phyloP scores from a whole-genome alignment of 2,113 vertebrate species.

The Chunga burmeisteri region DNA sequence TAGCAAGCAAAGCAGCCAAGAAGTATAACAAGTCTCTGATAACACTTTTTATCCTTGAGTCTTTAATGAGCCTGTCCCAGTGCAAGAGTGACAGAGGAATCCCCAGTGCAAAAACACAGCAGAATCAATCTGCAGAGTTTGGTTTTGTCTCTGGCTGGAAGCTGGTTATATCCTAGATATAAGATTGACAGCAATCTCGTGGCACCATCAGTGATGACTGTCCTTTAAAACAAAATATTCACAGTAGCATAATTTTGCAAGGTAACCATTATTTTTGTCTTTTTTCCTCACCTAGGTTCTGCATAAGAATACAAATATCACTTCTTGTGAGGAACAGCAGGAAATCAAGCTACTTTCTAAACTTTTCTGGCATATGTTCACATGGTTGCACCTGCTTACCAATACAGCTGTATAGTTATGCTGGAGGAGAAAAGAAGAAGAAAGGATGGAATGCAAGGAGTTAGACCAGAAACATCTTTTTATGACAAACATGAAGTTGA shows the following conservation, averaged over 20 bases:
- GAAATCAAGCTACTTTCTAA: slow-evolving; percentile 6
- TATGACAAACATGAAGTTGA: background rate
- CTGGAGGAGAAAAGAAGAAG: background rate
- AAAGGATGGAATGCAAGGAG: background rate
- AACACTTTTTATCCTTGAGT: background rate
- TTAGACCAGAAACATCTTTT: background rate
- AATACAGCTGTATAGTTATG: background rate
- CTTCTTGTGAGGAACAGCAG: background rate
- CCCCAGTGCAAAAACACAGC: background rate
- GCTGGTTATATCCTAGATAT: background rate
- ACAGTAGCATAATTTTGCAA: background rate
- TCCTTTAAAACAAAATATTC: background rate
- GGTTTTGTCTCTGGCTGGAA: background rate
- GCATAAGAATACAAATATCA: background rate
- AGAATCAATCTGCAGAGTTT: background rate
- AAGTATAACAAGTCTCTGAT: background rate
- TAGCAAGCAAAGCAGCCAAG: background rate
- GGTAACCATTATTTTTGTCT: background rate
- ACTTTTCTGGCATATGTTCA: background rate
- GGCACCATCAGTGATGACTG: background rate
- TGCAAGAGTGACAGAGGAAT: background rate
- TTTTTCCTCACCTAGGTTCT: background rate
- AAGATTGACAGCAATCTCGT: background rate
- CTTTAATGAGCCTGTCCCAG: background rate
- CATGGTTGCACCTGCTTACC: background rate